Percentiles rank a stretch among this genome's conserved stretches.
Evolutionary conservation across 2,797 vertebrate genomes (phyloP).

Genomic region (Coranthus polyacanthus): DNA sequence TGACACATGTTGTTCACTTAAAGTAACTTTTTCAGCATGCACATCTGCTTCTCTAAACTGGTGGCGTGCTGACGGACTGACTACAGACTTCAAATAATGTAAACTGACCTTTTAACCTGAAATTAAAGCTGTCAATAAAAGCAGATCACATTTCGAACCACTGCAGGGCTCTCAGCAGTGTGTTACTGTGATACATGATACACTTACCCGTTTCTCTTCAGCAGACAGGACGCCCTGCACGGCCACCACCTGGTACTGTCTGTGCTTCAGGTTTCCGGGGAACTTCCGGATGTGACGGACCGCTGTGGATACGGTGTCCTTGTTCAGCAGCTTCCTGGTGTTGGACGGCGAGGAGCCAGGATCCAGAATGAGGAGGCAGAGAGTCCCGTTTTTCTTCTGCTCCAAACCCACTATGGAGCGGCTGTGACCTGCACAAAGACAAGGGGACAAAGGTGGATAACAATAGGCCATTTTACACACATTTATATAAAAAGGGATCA

Average conservation of each 20-base stretch:
- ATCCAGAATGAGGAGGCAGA: constrained; percentile 92
- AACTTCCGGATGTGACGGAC: constrained; percentile 85
- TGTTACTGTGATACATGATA: neutral
- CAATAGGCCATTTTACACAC: neutral
- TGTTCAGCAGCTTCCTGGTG: constrained; percentile 88
- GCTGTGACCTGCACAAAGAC: constrained; percentile 88
- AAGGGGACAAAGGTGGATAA: neutral
- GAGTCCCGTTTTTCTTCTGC: constrained; percentile 88
- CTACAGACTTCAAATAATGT: too few species aligned
- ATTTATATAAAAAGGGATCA: too few species aligned
- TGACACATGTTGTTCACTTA: too few species aligned
- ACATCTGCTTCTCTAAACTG: too few species aligned
- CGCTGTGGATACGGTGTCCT: constrained; percentile 66
- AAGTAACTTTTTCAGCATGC: too few species aligned
- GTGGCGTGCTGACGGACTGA: too few species aligned
- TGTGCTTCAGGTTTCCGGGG: constrained; percentile 88
- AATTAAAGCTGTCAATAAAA: neutral
- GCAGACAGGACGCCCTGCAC: constrained; percentile 86
- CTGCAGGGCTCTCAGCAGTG: neutral
- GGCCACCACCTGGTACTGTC: constrained; percentile 93
- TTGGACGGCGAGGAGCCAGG: constrained; percentile 86
- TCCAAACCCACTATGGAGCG: constrained; percentile 92
- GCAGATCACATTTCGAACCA: neutral
- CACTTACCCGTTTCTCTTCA: constrained; percentile 89
- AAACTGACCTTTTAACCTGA: neutral